phyloP scores from a whole-genome alignment of 2,113 vertebrate genomes.

The Cervus canadensis region DNA sequence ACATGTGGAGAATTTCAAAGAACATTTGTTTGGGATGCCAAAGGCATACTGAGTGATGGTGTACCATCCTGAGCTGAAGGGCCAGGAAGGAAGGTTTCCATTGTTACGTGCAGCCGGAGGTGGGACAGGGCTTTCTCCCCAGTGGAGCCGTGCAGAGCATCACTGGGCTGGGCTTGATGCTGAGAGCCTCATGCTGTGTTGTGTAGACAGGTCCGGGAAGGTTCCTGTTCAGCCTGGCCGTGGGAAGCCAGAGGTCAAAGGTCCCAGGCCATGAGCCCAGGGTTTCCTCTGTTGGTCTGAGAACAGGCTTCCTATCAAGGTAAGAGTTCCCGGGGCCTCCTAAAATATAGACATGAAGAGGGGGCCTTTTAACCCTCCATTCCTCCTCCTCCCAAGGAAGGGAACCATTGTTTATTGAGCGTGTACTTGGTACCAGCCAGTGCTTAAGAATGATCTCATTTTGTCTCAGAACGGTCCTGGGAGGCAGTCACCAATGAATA shows the following conservation, averaged over 20 bases:
- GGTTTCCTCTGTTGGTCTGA: not conserved
- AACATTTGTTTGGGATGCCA: not conserved
- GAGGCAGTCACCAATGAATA: not conserved
- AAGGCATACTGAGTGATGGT: not conserved
- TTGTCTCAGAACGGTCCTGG: not conserved
- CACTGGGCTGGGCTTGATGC: not conserved
- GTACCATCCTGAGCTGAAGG: not conserved
- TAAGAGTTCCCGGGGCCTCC: not conserved
- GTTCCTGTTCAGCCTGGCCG: too few species aligned
- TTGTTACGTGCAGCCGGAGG: fast-evolving
- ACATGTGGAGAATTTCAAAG: not conserved
- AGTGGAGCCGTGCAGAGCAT: not conserved
- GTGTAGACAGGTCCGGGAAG: not conserved
- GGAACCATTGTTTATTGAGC: not conserved
- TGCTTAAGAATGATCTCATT: not conserved
- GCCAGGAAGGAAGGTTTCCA: not conserved
- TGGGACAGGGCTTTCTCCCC: not conserved
- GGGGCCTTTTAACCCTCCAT: not conserved
- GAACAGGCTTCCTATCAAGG: not conserved
- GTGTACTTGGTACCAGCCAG: not conserved
- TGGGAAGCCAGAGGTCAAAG: not conserved
- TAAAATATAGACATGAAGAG: not conserved
- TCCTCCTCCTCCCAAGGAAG: not conserved
- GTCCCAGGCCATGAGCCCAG: not conserved
- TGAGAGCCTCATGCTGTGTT: fast-evolving